These are phyloP conservation scores for Oncorhynchus masou DNA, from an alignment of 2,113 vertebrate species.

Conservation along the genomic window DNA sequence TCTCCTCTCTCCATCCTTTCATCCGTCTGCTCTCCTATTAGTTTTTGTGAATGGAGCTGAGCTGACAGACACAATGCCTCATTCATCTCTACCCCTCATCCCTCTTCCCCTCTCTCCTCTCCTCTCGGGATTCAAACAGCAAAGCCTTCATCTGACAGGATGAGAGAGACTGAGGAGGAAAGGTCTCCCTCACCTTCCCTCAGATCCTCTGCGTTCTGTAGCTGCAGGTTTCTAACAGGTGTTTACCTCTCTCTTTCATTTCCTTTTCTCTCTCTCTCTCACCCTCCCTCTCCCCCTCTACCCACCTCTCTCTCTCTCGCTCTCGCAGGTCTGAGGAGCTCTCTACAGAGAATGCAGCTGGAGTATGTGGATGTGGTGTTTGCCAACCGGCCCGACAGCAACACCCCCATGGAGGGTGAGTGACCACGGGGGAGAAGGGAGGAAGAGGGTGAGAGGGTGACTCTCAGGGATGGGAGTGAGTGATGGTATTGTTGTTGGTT, in stretches of 20 bases:
- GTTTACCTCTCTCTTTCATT: constrained; percentile 64
- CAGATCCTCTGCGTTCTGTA: too few species aligned
- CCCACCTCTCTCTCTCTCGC: constrained; percentile 1
- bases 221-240: background rate
- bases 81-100: constrained; percentile 17
- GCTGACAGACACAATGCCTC: constrained; percentile 12
- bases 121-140: constrained; percentile 4
- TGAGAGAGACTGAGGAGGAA: background rate
- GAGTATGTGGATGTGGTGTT: constrained; percentile 98
- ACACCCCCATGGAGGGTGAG: constrained; percentile 98
- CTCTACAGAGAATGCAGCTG: constrained; percentile 94
- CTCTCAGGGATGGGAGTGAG: background rate
- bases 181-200: too few species aligned
- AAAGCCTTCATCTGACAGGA: background rate
- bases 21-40: constrained; percentile 29
- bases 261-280: constrained; percentile 31
- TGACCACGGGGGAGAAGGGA: constrained; percentile 21
- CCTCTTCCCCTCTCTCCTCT: background rate
- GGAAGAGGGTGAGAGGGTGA: background rate
- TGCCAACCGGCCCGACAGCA: constrained; percentile 92
- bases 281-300: background rate
- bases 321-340: constrained; percentile 85
- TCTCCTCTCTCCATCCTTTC: constrained; percentile 28
- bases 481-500: constrained; percentile 44
- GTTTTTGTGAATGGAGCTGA: constrained; percentile 21